Conservation (phyloP, 2,888 invertebrate genomes). For the Epinotia demarniana region DNA sequence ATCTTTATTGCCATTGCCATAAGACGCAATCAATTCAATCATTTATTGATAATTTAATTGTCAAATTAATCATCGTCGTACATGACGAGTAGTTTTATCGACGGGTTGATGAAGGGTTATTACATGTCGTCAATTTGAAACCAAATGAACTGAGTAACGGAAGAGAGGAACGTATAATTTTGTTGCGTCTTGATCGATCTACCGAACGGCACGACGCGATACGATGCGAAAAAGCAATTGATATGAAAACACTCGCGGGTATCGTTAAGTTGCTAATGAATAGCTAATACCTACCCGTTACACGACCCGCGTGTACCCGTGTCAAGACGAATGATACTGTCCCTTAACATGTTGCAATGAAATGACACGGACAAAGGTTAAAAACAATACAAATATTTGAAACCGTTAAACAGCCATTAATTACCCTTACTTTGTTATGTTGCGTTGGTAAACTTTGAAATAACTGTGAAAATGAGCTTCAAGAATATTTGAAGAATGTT, state of each 20-base stretch:
- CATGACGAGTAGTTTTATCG: constrained; percentile 59
- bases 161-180: constrained; percentile 74
- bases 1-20: constrained; percentile 41
- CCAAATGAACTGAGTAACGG: constrained; percentile 67
- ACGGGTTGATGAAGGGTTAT: constrained; percentile 67
- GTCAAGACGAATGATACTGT: constrained; percentile 1
- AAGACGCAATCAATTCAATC: constrained; percentile 39
- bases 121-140: constrained; percentile 71
- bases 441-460: neutral
- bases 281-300: constrained; percentile 58
- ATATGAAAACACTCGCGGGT: constrained; percentile 62
- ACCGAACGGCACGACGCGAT: constrained; percentile 50
- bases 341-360: constrained; percentile 12
- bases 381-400: neutral
- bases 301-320: constrained; percentile 9
- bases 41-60: constrained; percentile 53
- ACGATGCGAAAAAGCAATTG: constrained; percentile 59
- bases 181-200: constrained; percentile 58
- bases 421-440: neutral
- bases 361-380: neutral
- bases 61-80: constrained; percentile 63
- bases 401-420: neutral
- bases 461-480: constrained; percentile 16
- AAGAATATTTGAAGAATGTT: constrained; percentile 60
- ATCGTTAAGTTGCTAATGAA: constrained; percentile 63